Evolutionary conservation across 1,140 invertebrate species (phyloP).

Genomic region (Potamilus streckersoni): DNA sequence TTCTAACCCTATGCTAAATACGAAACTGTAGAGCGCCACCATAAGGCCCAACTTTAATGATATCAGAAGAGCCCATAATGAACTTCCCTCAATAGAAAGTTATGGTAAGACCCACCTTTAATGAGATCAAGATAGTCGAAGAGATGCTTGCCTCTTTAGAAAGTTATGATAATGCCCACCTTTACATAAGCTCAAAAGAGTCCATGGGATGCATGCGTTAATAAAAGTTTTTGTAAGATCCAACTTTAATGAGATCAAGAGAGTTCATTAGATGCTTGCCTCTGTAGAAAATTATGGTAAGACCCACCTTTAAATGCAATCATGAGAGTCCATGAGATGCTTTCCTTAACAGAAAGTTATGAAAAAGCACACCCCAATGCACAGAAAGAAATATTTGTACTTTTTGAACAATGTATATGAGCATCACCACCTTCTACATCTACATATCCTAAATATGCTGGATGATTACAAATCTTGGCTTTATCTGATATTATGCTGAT

Average conservation of each 20-base stretch:
- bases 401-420: conserved; percentile 73
- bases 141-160: conserved; percentile 78
- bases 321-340: conserved; percentile 78
- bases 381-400: conserved; percentile 81
- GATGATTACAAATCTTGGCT: too few species aligned
- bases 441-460: too few species aligned
- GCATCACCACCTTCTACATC: too few species aligned
- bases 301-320: conserved; percentile 84
- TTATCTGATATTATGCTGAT: too few species aligned
- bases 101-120: conserved; percentile 84
- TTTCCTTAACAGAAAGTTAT: conserved; percentile 76
- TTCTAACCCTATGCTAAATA: too few species aligned
- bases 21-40: too few species aligned
- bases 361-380: conserved; percentile 82
- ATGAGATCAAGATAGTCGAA: conserved; percentile 83
- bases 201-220: conserved; percentile 78
- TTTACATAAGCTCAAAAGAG: conserved; percentile 83
- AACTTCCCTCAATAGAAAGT: conserved; percentile 79
- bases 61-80: conserved; percentile 80
- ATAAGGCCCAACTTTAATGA: conserved; percentile 84
- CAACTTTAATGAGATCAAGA: conserved; percentile 83
- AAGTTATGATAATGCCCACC: conserved; percentile 80
- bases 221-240: conserved; percentile 82
- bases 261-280: conserved; percentile 80
- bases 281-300: conserved; percentile 80